Evolutionary conservation across 2,888 invertebrate species (phyloP).

Genomic region (Onthophagus sagittarius): DNA sequence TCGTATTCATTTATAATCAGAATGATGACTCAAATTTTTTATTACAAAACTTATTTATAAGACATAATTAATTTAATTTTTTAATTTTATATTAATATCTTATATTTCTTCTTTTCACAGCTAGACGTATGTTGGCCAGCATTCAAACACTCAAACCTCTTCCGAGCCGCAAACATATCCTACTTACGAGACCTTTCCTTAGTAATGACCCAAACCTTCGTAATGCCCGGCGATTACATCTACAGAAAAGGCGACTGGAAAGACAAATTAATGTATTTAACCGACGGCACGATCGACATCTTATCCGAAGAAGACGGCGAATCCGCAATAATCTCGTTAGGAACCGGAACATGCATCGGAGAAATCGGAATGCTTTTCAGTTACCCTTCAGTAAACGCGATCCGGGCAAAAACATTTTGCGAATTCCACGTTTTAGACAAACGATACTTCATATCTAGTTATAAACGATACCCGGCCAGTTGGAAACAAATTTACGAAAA

Average conservation of each 20-base stretch:
- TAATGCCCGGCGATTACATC: constrained; percentile 53
- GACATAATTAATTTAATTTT: background rate
- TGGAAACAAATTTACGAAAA: constrained; percentile 11
- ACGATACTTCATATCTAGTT: constrained; percentile 13
- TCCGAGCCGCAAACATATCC: constrained; percentile 38
- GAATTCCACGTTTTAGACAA: constrained; percentile 20
- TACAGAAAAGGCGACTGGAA: constrained; percentile 54
- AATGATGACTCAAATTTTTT: too few species aligned
- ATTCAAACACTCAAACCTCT: constrained; percentile 20
- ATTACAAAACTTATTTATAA: too few species aligned
- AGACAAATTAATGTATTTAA: constrained; percentile 51
- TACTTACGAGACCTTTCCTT: constrained; percentile 52
- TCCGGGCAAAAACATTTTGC: constrained; percentile 22
- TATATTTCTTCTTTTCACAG: background rate
- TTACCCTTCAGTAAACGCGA: constrained; percentile 18
- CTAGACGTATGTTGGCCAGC: constrained; percentile 22
- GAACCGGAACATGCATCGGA: constrained; percentile 53
- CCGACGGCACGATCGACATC: constrained; percentile 53
- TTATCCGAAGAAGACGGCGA: constrained; percentile 55
- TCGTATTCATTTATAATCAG: too few species aligned
- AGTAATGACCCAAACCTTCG: constrained; percentile 53
- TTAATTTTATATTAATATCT: background rate
- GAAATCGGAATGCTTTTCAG: constrained; percentile 49
- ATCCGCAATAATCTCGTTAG: constrained; percentile 55
- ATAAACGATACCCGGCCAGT: constrained; percentile 13